Base-by-base conservation (phyloP, 2,113 vertebrate genomes). In the Sander vitreus region DNA sequence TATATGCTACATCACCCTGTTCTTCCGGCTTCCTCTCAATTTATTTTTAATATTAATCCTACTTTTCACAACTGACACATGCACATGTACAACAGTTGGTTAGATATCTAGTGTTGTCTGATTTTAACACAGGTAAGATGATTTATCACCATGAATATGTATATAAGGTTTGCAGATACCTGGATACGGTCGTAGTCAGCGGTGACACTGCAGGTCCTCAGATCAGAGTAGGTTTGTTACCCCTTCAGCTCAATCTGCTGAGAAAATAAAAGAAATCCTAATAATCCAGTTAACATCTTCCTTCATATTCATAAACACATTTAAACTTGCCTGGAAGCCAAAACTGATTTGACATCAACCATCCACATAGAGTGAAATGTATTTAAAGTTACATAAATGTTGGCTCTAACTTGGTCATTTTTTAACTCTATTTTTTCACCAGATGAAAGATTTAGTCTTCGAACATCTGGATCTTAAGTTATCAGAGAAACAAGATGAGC, bases 101-200 rank as follows among this genome's bases (percentile, higher is more conserved):
- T 23, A 15, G n/a, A 27, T 10, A 16, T 16, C 3, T 10, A 39
- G 39, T 39, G 39, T 33, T 43, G 10, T 43, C 36, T 43, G 39
- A 43, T 6, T 6, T 33, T 6, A 33, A 33, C 33, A 6, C 10
- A 43, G 36, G 36, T 63, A 10, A 25, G 21, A 36, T 21, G 10
- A 67, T 11, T 30, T 30, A 30, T 48, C 1, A 70, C 11, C 19
- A 7, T 19, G 45, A 33, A 51, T 36, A 23, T 18, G 3, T 45
- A 6, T 43, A 18, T 11, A 2, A 25, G 6, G 6, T 54, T 18
- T 25, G 13, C 45, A 66, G 14, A 8, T 68, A 90, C 80, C 89
- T 84, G 80, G 19, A 88, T 25, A 6, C 58, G 67, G 6, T 88
- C 83, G 0, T 90, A 90, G 55, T 76, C 80, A 0, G 77, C 21